phyloP scores from a whole-genome alignment of 2,797 vertebrate genomes.

The Aphelocoma californica region DNA sequence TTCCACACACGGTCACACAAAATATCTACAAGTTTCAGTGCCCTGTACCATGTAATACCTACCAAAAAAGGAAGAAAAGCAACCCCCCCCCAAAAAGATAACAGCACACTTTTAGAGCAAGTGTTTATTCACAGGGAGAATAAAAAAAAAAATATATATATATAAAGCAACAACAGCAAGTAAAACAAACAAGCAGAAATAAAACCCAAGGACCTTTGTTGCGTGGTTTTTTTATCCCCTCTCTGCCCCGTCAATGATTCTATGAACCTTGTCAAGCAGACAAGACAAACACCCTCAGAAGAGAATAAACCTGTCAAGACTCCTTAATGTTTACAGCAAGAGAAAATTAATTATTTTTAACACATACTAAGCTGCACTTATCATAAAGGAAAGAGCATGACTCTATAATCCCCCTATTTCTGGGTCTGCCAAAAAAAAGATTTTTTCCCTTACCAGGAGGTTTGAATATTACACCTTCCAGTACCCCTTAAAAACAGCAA shows the following conservation, averaged over 20 bases:
- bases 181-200: background rate
- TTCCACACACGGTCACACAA: background rate
- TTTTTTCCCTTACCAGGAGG: background rate
- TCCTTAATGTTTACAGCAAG: background rate
- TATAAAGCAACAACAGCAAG: background rate
- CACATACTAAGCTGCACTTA: background rate
- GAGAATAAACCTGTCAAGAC: background rate
- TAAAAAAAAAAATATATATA: too few species aligned
- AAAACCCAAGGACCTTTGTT: background rate
- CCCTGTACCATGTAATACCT: background rate
- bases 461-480: background rate
- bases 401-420: background rate
- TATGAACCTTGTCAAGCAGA: background rate
- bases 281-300: background rate
- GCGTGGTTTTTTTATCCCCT: rapidly evolving
- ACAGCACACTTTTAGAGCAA: background rate
- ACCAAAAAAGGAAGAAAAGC: background rate
- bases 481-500: background rate
- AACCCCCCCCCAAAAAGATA: rapidly evolving
- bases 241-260: background rate
- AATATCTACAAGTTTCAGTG: background rate
- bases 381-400: background rate
- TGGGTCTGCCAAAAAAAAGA: background rate
- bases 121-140: background rate
- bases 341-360: background rate